phyloP scores from a whole-genome alignment of 2,888 invertebrate genomes.

The Stenchaetothrips biformis region DNA sequence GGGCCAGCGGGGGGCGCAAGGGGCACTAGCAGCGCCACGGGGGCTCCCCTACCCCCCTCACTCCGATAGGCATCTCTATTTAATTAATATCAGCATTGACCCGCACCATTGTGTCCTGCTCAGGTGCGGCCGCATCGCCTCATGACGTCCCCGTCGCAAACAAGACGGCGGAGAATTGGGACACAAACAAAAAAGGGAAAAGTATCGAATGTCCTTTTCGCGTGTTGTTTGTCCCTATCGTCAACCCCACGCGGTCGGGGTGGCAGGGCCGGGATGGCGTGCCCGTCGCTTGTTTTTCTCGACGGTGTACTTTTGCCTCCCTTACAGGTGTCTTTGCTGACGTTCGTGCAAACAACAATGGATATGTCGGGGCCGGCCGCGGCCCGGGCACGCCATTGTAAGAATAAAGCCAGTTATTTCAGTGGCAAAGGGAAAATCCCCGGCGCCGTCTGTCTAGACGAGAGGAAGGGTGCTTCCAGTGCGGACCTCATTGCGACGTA shows the following conservation, averaged over 20 bases:
- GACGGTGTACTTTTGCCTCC: no score
- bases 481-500: neutral
- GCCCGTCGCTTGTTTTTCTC: no score
- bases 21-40: neutral
- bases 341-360: no score
- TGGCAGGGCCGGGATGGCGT: no score
- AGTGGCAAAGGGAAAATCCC: neutral
- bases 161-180: neutral
- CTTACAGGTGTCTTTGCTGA: no score
- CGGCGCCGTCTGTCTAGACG: neutral
- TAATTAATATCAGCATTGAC: neutral
- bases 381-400: no score
- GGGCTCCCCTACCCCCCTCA: neutral
- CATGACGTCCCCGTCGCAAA: no score
- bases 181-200: no score
- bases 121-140: neutral
- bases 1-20: neutral
- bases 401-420: neutral
- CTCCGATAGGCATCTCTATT: constrained; percentile 8
- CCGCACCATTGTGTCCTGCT: neutral
- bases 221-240: no score
- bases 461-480: neutral
- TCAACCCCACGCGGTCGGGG: no score
- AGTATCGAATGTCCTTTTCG: no score
- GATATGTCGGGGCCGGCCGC: no score